Evolutionary conservation across 92 coral and sea anemone species (phyloP).

Genomic region (Siderastrea radians): DNA sequence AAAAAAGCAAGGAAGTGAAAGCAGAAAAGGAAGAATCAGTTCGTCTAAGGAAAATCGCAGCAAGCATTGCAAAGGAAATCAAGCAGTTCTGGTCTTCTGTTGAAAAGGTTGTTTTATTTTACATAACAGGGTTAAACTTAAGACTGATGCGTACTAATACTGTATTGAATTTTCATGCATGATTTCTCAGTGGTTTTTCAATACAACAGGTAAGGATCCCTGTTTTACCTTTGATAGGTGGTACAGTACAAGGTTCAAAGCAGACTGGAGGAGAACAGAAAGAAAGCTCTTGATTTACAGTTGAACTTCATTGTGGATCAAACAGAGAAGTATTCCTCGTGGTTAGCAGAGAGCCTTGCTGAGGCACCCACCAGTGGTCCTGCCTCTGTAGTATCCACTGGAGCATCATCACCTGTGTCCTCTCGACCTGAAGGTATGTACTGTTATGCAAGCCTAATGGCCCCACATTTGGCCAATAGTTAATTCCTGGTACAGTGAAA

Average conservation of each 20-base stretch:
- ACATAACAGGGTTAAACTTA: background rate
- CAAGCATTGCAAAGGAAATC: conserved; percentile 95
- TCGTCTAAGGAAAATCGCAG: conserved; percentile 90
- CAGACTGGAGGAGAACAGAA: conserved; percentile 95
- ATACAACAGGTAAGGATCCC: background rate
- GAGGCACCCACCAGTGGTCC: conserved; percentile 81
- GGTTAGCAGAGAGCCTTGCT: conserved; percentile 97
- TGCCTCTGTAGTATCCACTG: conserved; percentile 84
- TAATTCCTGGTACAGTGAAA: too few species aligned
- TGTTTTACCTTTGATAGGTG: conserved; percentile 64
- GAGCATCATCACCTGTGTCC: conserved; percentile 86
- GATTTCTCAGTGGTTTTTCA: background rate
- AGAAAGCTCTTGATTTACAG: conserved; percentile 97
- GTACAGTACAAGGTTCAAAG: conserved; percentile 98
- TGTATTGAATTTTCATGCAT: background rate
- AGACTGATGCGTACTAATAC: background rate
- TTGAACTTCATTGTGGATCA: conserved; percentile 98
- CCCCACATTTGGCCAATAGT: too few species aligned
- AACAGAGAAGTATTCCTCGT: conserved; percentile 99
- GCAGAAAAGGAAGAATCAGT: conserved; percentile 98
- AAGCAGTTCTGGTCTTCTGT: conserved; percentile 95
- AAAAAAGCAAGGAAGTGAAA: conserved; percentile 93
- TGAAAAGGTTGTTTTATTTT: conserved; percentile 81
- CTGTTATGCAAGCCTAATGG: background rate
- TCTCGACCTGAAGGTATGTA: conserved; percentile 78